Conservation (phyloP, 2,113 vertebrate species). For the Campylomormyrus numenius region DNA sequence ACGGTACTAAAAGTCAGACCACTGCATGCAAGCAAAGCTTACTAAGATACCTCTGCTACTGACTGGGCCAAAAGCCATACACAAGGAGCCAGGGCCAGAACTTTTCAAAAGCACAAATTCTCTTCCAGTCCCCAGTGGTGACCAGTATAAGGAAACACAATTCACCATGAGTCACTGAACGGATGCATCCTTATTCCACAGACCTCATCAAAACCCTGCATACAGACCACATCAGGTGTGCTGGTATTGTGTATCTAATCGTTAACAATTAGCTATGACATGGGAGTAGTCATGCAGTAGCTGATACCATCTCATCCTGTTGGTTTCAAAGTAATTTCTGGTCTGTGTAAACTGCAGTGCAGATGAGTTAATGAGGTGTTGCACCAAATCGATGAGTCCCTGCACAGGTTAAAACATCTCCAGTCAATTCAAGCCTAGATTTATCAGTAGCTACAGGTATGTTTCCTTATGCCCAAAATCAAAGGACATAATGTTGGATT, state of each 20-base stretch:
- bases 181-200: not conserved
- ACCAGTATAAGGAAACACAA: not conserved
- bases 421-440: not conserved
- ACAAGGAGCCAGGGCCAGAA: not conserved
- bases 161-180: not conserved
- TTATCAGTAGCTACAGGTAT: not conserved
- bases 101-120: not conserved
- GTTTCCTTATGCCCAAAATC: not conserved
- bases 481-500: not conserved
- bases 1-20: not conserved
- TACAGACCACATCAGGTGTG: not conserved
- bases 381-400: not conserved
- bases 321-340: not conserved
- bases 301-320: not conserved
- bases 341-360: not conserved
- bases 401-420: not conserved
- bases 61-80: not conserved
- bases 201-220: not conserved
- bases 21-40: not conserved
- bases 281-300: not conserved
- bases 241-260: not conserved
- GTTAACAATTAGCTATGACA: not conserved
- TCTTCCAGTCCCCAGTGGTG: not conserved
- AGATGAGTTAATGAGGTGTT: not conserved
- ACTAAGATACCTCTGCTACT: not conserved